Evolutionary conservation across 2,888 invertebrate genomes (phyloP).

Genomic region (Cephus nigrinus): DNA sequence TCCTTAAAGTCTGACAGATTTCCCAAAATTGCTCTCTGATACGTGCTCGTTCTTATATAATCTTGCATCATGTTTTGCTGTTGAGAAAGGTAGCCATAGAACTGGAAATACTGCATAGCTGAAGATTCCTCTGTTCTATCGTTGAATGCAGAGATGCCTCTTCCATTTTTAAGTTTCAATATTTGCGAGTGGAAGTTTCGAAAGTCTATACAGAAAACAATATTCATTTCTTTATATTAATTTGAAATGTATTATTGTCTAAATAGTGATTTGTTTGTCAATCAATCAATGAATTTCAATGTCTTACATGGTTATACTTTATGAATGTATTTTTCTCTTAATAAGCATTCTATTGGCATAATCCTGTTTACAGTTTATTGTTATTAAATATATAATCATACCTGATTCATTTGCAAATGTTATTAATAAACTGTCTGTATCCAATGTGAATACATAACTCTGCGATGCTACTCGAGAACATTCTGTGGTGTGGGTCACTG

Average conservation of each 20-base stretch:
- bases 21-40: slow-evolving; percentile 95
- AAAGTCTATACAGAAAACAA: slow-evolving; percentile 69
- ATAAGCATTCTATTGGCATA: slow-evolving; percentile 1
- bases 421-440: slow-evolving; percentile 79
- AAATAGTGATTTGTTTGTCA: background rate
- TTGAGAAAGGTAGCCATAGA: slow-evolving; percentile 98
- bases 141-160: slow-evolving; percentile 87
- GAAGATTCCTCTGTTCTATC: slow-evolving; percentile 98
- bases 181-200: slow-evolving; percentile 81
- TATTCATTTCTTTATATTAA: background rate
- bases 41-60: slow-evolving; percentile 97
- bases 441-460: slow-evolving; percentile 79
- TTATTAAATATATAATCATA: slow-evolving; percentile 37
- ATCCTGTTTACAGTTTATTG: slow-evolving; percentile 2
- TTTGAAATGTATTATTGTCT: too few species aligned
- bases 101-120: slow-evolving; percentile 99
- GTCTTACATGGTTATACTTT: background rate
- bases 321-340: background rate
- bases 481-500: slow-evolving; percentile 77
- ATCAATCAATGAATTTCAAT: background rate
- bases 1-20: slow-evolving; percentile 93
- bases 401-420: slow-evolving; percentile 75
- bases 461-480: slow-evolving; percentile 77
- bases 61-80: slow-evolving; percentile 99
- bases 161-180: slow-evolving; percentile 78